These are phyloP conservation scores for Andrena hattorfiana DNA, from an alignment of 2,888 invertebrate species.

Conservation along the genomic window DNA sequence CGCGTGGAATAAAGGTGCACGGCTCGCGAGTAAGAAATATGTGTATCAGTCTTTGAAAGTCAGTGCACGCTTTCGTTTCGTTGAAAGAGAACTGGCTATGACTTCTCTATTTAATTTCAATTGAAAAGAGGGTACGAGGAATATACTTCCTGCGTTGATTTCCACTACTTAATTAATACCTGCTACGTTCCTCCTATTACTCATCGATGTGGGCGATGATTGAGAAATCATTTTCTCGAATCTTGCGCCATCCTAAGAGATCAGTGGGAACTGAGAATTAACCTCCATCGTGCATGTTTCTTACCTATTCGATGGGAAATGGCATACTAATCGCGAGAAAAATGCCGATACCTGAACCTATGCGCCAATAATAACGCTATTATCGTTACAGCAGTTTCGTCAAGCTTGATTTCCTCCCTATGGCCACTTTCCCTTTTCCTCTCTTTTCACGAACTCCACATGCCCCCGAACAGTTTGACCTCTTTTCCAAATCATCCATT, in stretches of 20 bases:
- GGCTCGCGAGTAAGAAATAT: background rate
- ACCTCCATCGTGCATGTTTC: background rate
- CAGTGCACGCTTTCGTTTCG: background rate
- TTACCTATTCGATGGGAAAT: background rate
- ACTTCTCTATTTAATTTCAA: too few relatives aligned
- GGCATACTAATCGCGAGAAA: too few relatives aligned
- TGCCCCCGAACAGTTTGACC: background rate
- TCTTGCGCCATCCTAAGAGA: background rate
- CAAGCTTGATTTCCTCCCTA: too few relatives aligned
- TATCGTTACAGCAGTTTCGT: too few relatives aligned
- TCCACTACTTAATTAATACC: background rate
- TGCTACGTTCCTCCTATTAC: background rate
- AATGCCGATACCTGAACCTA: too few relatives aligned
- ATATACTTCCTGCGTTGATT: background rate
- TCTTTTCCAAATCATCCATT: background rate
- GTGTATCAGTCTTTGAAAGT: background rate
- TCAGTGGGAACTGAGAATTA: background rate
- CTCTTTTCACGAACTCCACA: too few relatives aligned
- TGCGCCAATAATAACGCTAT: too few relatives aligned
- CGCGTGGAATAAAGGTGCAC: background rate
- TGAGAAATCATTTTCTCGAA: background rate
- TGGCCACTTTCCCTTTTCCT: too few relatives aligned
- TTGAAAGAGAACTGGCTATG: background rate
- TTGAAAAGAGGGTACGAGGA: too few relatives aligned
- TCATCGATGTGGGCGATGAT: slow-evolving; percentile 12